phyloP scores from a whole-genome alignment of 2,797 vertebrate species.

The Lophius americanus region DNA sequence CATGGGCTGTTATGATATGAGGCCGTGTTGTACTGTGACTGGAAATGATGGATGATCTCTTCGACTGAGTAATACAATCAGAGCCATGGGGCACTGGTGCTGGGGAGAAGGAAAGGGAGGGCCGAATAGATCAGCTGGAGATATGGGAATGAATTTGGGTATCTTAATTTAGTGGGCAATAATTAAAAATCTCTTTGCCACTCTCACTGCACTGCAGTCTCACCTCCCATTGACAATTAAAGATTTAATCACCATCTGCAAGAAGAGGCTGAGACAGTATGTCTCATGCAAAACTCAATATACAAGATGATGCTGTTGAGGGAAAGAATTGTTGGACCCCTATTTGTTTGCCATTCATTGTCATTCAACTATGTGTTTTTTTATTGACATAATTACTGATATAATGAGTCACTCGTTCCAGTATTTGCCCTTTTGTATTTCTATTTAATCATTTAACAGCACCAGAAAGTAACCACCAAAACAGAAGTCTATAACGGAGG shows the following conservation, averaged over 20 bases:
- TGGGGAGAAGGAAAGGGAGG: conserved; percentile 35
- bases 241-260: conserved; percentile 84
- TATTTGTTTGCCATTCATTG: conserved; percentile 38
- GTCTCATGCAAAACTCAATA: conserved; percentile 70
- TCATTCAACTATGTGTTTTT: conserved; percentile 41
- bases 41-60: conserved; percentile 74
- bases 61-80: conserved; percentile 79
- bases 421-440: conserved; percentile 27
- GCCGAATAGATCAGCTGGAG: conserved; percentile 68
- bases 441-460: conserved; percentile 13
- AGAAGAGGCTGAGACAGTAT: conserved; percentile 62
- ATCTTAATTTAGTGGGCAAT: conserved; percentile 81
- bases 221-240: conserved; percentile 75
- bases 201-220: conserved; percentile 59
- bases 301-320: conserved; percentile 49
- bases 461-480: neutral
- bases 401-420: conserved; percentile 35
- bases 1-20: conserved; percentile 49
- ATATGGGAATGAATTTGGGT: conserved; percentile 67
- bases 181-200: conserved; percentile 83
- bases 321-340: conserved; percentile 34
- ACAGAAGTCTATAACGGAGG: neutral
- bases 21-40: conserved; percentile 59
- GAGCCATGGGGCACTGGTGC: conserved; percentile 62
- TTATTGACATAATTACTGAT: conserved; percentile 38